Conservation (phyloP, 1,140 invertebrate species). For the Drosophila micromelanica region DNA sequence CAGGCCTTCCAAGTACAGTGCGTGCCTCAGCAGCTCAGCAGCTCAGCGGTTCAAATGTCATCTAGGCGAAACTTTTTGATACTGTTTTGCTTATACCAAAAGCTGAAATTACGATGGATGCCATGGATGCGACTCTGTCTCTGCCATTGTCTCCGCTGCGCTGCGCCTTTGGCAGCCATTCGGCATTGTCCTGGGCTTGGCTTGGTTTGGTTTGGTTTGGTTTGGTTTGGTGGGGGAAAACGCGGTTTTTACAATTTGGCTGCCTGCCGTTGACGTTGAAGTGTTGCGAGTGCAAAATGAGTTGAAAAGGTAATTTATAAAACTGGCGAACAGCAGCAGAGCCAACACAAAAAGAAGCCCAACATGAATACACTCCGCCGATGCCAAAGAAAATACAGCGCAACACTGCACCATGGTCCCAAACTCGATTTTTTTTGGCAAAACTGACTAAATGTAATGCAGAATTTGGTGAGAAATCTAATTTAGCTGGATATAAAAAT, state of each 20-base stretch:
- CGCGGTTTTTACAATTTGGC: constrained; percentile 13
- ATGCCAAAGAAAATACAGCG: constrained; percentile 1
- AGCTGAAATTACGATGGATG: constrained; percentile 13
- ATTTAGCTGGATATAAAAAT: background rate
- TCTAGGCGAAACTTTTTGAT: constrained; percentile 30
- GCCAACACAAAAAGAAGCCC: constrained; percentile 1
- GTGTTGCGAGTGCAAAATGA: constrained; percentile 47
- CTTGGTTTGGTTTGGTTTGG: too few relatives aligned
- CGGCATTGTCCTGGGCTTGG: constrained; percentile 26
- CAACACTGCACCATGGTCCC: background rate
- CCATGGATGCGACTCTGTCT: background rate
- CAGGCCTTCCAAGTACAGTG: background rate
- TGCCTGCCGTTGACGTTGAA: constrained; percentile 27
- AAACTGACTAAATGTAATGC: background rate
- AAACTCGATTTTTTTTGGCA: background rate
- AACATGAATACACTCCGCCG: constrained; percentile 1
- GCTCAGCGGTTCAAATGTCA: constrained; percentile 33
- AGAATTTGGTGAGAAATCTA: background rate
- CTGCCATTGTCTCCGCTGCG: constrained; percentile 7
- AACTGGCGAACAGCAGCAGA: constrained; percentile 25
- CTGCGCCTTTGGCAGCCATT: constrained; percentile 30
- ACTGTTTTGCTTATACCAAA: constrained; percentile 43
- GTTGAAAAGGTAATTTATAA: constrained; percentile 61
- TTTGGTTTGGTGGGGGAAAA: too few relatives aligned
- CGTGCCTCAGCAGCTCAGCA: background rate